Evolutionary conservation across 2,888 invertebrate genomes (phyloP).

Genomic region (Linhomoeus sp.): DNA sequence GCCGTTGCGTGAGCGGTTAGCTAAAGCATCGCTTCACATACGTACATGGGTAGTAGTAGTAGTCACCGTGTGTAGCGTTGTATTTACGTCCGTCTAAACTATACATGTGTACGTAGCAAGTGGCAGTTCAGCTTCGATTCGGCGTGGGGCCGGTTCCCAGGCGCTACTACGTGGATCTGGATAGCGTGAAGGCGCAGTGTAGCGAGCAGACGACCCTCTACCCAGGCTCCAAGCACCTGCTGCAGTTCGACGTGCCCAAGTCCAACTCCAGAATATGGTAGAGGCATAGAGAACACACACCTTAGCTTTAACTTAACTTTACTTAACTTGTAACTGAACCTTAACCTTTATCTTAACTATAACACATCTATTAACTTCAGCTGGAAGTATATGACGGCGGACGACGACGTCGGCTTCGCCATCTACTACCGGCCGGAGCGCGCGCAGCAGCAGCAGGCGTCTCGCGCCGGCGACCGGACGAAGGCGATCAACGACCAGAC

Average conservation of each 20-base stretch:
- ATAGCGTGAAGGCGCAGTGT: slow-evolving; percentile 19
- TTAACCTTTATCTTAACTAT: neutral
- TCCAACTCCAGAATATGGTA: slow-evolving; percentile 11
- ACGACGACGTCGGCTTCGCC: slow-evolving; percentile 26
- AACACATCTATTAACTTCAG: slow-evolving; percentile 11
- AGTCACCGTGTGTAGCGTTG: too few species aligned
- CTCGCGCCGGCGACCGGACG: too few species aligned
- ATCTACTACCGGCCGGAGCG: slow-evolving; percentile 10
- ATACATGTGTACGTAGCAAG: too few species aligned
- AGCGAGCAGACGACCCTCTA: slow-evolving; percentile 25
- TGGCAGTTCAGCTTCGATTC: slow-evolving; percentile 9
- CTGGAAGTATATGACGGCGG: slow-evolving; percentile 24
- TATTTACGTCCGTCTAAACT: too few species aligned
- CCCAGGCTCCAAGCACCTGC: slow-evolving; percentile 25
- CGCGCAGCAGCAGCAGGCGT: too few species aligned
- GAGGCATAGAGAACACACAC: too few species aligned
- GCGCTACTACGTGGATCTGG: slow-evolving; percentile 18
- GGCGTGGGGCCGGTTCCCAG: slow-evolving; percentile 24
- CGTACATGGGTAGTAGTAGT: too few species aligned
- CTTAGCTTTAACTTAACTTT: too few species aligned
- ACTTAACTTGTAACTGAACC: too few species aligned
- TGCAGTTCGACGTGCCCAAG: slow-evolving; percentile 19
- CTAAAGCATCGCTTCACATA: too few species aligned
- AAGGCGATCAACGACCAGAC: too few species aligned
- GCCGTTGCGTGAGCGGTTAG: too few species aligned